Percentiles rank a stretch among this genome's conserved stretches.
Evolutionary conservation across 1,140 invertebrate species (phyloP).

Genomic region (Pogonognathellus flavescens): DNA sequence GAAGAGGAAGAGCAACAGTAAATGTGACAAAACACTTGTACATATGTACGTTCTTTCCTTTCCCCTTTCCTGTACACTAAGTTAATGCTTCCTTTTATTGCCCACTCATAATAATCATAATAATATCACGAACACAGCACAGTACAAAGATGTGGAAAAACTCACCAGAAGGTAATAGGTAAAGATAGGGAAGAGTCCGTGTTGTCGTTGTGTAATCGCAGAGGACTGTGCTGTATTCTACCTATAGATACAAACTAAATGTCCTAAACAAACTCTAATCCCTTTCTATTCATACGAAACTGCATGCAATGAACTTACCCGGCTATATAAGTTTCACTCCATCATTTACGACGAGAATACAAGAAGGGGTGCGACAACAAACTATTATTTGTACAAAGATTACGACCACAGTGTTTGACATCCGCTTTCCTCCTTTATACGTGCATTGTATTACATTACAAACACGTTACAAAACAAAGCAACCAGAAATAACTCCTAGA

Average conservation of each 20-base stretch:
- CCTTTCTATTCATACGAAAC: constrained; percentile 30
- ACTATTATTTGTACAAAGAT: constrained; percentile 50
- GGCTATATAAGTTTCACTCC: constrained; percentile 6
- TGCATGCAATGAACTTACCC: constrained; percentile 30
- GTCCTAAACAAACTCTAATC: constrained; percentile 27
- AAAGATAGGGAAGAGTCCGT: neutral
- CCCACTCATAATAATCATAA: constrained; percentile 49
- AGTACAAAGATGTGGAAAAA: neutral
- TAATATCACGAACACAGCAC: neutral
- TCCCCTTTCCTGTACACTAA: constrained; percentile 19
- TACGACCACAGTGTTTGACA: constrained; percentile 38
- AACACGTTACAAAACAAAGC: constrained; percentile 41
- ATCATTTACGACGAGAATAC: constrained; percentile 32
- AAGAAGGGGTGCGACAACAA: constrained; percentile 33
- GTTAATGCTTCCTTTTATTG: constrained; percentile 28
- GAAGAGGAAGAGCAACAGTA: constrained; percentile 30
- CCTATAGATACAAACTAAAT: neutral
- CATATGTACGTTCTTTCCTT: neutral
- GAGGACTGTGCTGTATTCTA: neutral
- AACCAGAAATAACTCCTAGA: constrained; percentile 31
- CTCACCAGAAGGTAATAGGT: neutral
- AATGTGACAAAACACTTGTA: constrained; percentile 43
- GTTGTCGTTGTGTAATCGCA: neutral
- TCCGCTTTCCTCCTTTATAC: neutral
- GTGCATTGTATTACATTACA: constrained; percentile 34